Conservation (phyloP, 1,140 invertebrate genomes). For the Zeugodacus cucurbitae region DNA sequence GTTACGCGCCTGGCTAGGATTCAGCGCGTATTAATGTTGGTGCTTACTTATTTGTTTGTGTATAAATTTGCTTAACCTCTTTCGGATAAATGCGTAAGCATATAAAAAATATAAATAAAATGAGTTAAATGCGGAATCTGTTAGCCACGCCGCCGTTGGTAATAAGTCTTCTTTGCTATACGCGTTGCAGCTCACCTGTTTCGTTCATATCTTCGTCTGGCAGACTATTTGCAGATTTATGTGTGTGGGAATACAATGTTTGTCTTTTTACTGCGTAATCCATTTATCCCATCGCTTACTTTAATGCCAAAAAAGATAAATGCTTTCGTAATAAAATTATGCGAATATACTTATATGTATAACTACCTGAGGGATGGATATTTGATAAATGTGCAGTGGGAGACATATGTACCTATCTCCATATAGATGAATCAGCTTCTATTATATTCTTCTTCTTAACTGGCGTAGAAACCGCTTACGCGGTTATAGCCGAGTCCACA, state of each 20-base stretch:
- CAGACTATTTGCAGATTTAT: not conserved
- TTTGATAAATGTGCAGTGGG: not conserved
- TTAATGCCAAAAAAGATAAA: constrained; percentile 43
- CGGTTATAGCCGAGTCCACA: no score
- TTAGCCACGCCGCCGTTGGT: not conserved
- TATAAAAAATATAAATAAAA: constrained; percentile 20
- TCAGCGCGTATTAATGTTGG: no score
- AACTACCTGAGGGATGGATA: not conserved
- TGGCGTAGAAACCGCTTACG: no score
- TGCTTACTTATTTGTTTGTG: not conserved
- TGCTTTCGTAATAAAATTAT: constrained; percentile 44
- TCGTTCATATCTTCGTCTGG: not conserved
- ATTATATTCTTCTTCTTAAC: no score
- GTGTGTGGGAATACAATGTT: not conserved
- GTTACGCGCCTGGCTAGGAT: not conserved
- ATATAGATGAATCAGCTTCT: not conserved
- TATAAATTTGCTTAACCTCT: not conserved
- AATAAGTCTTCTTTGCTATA: not conserved
- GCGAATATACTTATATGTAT: not conserved
- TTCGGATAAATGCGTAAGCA: constrained; percentile 12
- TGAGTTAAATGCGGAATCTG: not conserved
- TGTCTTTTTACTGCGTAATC: not conserved
- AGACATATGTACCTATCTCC: not conserved
- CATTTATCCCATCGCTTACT: not conserved
- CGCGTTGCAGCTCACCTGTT: not conserved